These are phyloP conservation scores for Cheilosia grossa DNA, from an alignment of 2,888 invertebrate species.

Conservation along the genomic window DNA sequence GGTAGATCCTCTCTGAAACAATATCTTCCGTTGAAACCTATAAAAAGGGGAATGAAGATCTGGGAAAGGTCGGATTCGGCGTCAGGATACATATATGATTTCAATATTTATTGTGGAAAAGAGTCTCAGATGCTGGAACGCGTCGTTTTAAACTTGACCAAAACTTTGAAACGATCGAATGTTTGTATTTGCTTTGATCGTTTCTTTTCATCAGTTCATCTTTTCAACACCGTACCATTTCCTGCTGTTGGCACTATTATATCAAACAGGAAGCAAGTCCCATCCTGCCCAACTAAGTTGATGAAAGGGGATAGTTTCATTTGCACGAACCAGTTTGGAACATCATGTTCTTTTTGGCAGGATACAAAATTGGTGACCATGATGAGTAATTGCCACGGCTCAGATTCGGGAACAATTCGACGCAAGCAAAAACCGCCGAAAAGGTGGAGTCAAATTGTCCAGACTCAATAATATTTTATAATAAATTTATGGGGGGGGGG, in stretches of 20 bases:
- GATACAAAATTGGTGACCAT: conserved; percentile 31
- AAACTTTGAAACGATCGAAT: conserved; percentile 38
- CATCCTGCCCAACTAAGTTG: conserved; percentile 21
- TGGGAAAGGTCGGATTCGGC: conserved; percentile 41
- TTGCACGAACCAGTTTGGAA: conserved; percentile 33
- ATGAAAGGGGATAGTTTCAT: conserved; percentile 27
- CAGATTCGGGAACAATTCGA: no score
- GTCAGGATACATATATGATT: conserved; percentile 42
- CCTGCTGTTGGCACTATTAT: conserved; percentile 35
- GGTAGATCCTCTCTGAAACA: conserved; percentile 22
- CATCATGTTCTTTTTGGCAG: conserved; percentile 17
- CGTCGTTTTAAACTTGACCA: conserved; percentile 39
- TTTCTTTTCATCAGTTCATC: conserved; percentile 28
- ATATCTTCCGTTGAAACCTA: conserved; percentile 28
- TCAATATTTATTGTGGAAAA: conserved; percentile 57
- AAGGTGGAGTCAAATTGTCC: background rate
- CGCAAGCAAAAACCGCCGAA: no score
- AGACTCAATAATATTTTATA: background rate
- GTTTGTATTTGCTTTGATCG: conserved; percentile 37
- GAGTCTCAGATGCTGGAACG: conserved; percentile 34
- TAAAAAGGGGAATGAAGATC: conserved; percentile 40
- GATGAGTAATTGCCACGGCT: conserved; percentile 16
- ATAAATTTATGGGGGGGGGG: no score
- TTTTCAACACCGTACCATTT: conserved; percentile 22
- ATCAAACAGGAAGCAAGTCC: conserved; percentile 27